A percentile compares a stretch with the other conserved stretches of the same genome.
These are phyloP conservation scores for Phallusia fumigata DNA, from an alignment of 23 tunicate genomes.

Conservation along the genomic window DNA sequence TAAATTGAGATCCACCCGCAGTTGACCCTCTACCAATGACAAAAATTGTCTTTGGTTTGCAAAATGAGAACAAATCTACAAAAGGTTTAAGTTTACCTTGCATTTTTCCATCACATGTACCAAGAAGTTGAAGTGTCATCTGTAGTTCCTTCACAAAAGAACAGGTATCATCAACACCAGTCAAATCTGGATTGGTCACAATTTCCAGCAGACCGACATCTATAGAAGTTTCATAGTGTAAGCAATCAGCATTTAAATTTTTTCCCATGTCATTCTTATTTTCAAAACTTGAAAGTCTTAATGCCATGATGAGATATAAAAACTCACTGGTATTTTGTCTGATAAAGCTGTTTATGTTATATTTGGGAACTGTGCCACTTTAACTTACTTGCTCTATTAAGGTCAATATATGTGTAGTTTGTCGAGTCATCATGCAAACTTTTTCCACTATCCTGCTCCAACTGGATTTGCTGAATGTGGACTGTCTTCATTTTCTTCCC, in stretches of 20 bases:
- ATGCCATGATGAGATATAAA: no score
- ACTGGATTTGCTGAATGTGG: conserved; percentile 62
- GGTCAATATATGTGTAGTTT: conserved; percentile 49
- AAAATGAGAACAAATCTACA: not conserved
- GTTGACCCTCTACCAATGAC: conserved; percentile 63
- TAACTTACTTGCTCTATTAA: conserved; percentile 84
- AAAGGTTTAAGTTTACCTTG: conserved; percentile 48
- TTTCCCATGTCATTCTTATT: no score
- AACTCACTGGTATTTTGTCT: no score
- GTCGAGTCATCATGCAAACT: conserved; percentile 67
- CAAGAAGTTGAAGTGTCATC: conserved; percentile 41
- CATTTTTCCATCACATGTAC: conserved; percentile 59
- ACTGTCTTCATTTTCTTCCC: conserved; percentile 34
- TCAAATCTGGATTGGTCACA: conserved; percentile 68
- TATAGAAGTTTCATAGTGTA: no score
- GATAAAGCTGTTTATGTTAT: no score
- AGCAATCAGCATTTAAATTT: no score
- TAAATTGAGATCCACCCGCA: conserved; percentile 85
- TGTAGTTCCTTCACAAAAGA: conserved; percentile 70
- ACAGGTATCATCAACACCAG: conserved; percentile 60
- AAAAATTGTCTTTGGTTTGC: not conserved
- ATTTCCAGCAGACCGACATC: conserved; percentile 92
- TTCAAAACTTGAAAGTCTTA: no score
- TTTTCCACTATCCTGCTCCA: conserved; percentile 95
- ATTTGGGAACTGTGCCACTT: no score